phyloP scores from a whole-genome alignment of 2,113 vertebrate species.

The Piprites chloris region DNA sequence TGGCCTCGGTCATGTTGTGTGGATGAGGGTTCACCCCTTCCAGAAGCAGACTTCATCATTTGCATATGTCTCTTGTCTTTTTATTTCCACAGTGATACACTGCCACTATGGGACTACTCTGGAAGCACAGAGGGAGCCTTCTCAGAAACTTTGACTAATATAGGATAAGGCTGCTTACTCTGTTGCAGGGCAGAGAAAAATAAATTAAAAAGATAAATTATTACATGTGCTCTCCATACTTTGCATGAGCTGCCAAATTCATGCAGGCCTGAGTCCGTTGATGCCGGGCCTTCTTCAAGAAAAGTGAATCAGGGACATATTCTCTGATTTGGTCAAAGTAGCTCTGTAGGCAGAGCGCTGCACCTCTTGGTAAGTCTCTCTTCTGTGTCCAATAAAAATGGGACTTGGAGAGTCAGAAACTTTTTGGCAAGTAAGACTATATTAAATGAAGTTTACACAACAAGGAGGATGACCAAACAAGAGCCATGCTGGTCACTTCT shows the following conservation, averaged over 20 bases:
- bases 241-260: background rate
- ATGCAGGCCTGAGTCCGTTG: background rate
- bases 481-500: background rate
- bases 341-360: background rate
- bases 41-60: background rate
- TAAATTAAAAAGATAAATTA: constrained; percentile 17
- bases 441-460: background rate
- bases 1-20: background rate
- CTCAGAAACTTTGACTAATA: background rate
- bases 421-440: background rate
- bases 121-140: background rate
- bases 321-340: background rate
- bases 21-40: background rate
- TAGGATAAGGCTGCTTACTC: background rate
- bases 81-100: background rate
- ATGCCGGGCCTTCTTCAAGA: background rate
- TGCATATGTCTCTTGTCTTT: background rate
- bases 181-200: background rate
- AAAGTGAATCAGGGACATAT: background rate
- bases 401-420: background rate
- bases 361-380: background rate
- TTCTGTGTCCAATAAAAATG: background rate
- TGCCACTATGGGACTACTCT: background rate
- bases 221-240: background rate
- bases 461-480: background rate